Percentiles rank a stretch among this genome's conserved stretches.
phyloP scores from a whole-genome alignment of 30 jellyfish, hydroid and myxozoan species.

The Aurelia aurita region DNA sequence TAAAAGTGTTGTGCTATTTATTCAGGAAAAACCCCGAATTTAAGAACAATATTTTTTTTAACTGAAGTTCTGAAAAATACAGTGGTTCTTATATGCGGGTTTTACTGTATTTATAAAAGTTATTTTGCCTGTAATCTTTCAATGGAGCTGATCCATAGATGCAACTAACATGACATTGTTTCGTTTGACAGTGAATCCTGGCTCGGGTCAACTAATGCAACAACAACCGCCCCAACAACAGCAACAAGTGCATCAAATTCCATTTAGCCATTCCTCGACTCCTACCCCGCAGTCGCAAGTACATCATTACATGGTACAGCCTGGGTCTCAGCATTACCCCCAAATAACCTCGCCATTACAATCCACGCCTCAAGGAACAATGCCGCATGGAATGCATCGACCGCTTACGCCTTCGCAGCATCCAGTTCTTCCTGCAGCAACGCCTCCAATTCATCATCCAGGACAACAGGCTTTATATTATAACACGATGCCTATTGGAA shows the following conservation, averaged over 20 bases:
- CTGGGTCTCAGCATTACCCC: conserved; percentile 49
- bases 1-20: no score
- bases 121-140: no score
- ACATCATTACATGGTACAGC: conserved; percentile 45
- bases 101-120: no score
- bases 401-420: conserved; percentile 81
- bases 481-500: conserved; percentile 18
- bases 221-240: conserved; percentile 54
- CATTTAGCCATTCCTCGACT: conserved; percentile 34
- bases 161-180: neutral
- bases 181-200: neutral
- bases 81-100: no score
- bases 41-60: no score
- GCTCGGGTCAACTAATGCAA: conserved; percentile 22
- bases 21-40: no score
- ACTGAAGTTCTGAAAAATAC: no score
- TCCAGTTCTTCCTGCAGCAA: conserved; percentile 52
- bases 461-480: conserved; percentile 15
- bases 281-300: conserved; percentile 35
- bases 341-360: conserved; percentile 61
- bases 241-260: conserved; percentile 11
- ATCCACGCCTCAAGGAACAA: conserved; percentile 55
- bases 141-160: neutral
- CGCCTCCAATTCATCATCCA: conserved; percentile 65
- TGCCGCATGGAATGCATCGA: conserved; percentile 64